Evolutionary conservation across 2,888 invertebrate genomes (phyloP).

Genomic region (Balanococcus diminutus): DNA sequence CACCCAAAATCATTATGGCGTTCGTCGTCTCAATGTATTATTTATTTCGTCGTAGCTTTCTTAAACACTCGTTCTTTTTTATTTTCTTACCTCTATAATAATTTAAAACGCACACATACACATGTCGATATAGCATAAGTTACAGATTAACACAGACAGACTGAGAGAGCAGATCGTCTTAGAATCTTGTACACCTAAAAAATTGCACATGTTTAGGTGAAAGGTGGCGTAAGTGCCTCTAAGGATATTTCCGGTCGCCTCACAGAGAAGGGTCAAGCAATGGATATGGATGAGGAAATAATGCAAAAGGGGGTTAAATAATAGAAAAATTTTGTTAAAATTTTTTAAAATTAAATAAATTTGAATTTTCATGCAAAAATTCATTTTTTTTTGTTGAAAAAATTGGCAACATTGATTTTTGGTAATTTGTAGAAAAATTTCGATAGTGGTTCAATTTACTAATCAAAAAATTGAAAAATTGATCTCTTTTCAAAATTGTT

Average conservation of each 20-base stretch:
- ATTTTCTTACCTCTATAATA: not conserved
- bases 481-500: not conserved
- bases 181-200: slow-evolving; percentile 11
- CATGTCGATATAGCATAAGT: not conserved
- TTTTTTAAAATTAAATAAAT: not conserved
- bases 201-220: not conserved
- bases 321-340: not conserved
- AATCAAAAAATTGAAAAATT: too few species aligned
- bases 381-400: too few species aligned
- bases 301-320: not conserved
- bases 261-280: not conserved
- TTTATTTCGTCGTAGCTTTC: not conserved
- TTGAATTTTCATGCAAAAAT: too few species aligned
- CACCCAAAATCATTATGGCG: not conserved
- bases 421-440: too few species aligned
- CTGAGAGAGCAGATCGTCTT: not conserved
- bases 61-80: too few species aligned
- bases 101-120: not conserved
- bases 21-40: not conserved
- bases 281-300: not conserved
- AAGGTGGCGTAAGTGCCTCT: not conserved
- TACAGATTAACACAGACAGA: not conserved
- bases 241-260: not conserved
- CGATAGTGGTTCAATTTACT: too few species aligned
- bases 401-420: too few species aligned